A percentile compares a stretch with the other conserved stretches of the same genome.
phyloP scores from a whole-genome alignment of 2,113 vertebrate species.

The Circaetus gallicus region DNA sequence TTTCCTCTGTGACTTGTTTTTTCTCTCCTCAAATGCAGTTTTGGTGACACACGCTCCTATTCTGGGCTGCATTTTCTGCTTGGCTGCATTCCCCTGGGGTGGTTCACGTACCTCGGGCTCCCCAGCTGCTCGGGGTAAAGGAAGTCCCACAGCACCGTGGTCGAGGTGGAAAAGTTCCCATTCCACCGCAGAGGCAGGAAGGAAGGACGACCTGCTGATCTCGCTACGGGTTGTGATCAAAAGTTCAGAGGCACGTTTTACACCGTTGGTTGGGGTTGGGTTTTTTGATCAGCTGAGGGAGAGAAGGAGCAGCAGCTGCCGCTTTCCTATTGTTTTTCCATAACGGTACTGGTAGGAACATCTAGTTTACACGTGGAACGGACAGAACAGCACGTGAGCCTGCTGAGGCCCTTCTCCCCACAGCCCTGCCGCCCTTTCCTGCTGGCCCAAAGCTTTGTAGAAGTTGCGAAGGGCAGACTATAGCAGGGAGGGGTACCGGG shows the following conservation, averaged over 20 bases:
- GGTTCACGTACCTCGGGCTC: fast-evolving
- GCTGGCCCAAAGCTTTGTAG: neutral
- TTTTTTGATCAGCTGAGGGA: neutral
- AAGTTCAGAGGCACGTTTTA: fast-evolving
- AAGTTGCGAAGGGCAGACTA: neutral
- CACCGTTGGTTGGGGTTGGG: fast-evolving
- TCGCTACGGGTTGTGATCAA: fast-evolving
- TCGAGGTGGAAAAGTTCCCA: neutral
- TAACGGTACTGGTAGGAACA: neutral
- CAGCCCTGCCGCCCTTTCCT: neutral
- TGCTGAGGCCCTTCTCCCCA: neutral
- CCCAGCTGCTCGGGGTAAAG: neutral
- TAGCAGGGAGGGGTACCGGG: fast-evolving
- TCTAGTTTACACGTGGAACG: fast-evolving
- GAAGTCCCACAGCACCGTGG: fast-evolving
- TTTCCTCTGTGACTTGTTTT: neutral
- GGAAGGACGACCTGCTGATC: neutral
- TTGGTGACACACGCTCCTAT: neutral
- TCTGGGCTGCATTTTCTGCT: neutral
- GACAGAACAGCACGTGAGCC: fast-evolving
- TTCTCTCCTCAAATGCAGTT: neutral
- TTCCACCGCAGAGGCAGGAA: neutral
- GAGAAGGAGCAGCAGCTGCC: neutral
- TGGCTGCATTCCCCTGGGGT: neutral
- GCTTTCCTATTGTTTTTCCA: neutral